phyloP scores from a whole-genome alignment of 2,113 vertebrate genomes.

The Mobula birostris region DNA sequence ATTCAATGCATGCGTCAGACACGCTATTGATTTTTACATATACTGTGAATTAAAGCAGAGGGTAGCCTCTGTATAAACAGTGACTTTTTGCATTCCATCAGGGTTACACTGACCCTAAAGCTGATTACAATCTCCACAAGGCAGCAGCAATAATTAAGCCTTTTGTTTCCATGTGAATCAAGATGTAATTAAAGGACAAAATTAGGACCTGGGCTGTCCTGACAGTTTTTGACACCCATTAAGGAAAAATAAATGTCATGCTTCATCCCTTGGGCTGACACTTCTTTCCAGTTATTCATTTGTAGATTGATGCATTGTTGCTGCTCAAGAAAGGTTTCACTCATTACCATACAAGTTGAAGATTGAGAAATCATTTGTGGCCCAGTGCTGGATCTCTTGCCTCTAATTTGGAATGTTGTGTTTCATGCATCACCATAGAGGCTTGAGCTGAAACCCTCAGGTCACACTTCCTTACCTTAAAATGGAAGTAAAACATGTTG shows the following conservation, averaged over 20 bases:
- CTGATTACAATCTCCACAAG: neutral
- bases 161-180: neutral
- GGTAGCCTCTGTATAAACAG: neutral
- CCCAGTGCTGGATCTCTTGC: neutral
- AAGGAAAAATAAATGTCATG: neutral
- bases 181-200: neutral
- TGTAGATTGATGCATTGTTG: neutral
- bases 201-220: neutral
- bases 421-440: neutral
- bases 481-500: neutral
- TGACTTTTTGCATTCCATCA: neutral
- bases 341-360: neutral
- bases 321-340: too few species aligned
- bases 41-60: neutral
- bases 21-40: neutral
- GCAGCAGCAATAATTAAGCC: neutral
- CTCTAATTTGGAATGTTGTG: neutral
- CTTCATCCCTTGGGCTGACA: neutral
- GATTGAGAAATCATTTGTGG: neutral
- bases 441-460: neutral
- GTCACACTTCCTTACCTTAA: neutral
- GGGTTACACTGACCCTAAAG: slow-evolving; percentile 25
- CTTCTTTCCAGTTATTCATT: neutral
- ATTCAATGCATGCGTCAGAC: neutral
- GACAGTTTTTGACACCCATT: neutral